Base-by-base conservation (phyloP, 2,113 vertebrate species). In the Ahaetulla prasina region DNA sequence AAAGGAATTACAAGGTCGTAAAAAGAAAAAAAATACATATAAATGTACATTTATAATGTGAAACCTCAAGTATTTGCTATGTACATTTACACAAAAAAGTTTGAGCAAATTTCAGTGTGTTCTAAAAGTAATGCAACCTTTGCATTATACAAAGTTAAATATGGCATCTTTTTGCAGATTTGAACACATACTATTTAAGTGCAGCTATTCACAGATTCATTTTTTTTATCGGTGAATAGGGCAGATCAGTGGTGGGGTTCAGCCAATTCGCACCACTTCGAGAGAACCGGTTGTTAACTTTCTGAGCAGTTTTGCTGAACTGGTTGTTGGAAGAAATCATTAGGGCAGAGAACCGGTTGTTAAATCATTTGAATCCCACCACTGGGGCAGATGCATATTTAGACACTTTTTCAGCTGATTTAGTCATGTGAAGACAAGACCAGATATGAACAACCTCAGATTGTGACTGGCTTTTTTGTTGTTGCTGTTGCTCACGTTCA, bases 41-140 rank as follows among this genome's bases (percentile, higher is more conserved):
- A 57, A 1, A 25, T 57, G 55, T 57, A 25, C 23, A 57, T 57
- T 57, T 57, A 57, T 57, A 35, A 89, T 89, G 92, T 88, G 85
- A 94, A 92, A 90, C 52, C 89, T 12, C 30, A 89, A 63, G 63
- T 68, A 47, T 57, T 68, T 68, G 60, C 27, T 68, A n/a, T n/a
- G 63, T 16, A 68, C 63, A 68, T 68, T 68, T n/a, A 1, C 30
- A 68, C 63, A n/a, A n/a, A 68, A 68, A 68, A 2, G 63, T 68
- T 43, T 22, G 43, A 43, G 35, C 35, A 80, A 18, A 39, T 80
- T 80, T 80, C 74, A 22, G 20, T 43, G 35, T 35, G 8, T 80
- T 80, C 74, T 22, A 18, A 80, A 80, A 43, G 18, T 43, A 80
- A 80, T 39, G 2, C 30, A 80, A 80, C 18, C 8, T 23, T 80